Conservation (phyloP, 2,888 invertebrate species). For the Platycheirus albimanus region DNA sequence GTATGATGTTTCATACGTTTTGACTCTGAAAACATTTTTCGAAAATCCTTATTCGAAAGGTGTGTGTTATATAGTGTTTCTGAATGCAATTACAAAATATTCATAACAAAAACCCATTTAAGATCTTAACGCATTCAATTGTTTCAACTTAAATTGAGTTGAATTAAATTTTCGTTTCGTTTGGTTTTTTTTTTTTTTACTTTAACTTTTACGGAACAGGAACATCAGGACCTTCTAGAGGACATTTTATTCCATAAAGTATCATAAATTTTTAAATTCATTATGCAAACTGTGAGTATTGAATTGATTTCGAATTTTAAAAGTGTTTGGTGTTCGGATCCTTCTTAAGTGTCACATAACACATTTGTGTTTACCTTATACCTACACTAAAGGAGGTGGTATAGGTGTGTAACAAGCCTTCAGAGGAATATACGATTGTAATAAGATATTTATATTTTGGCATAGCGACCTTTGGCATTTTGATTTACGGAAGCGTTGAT, state of each 20-base stretch:
- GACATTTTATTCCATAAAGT: neutral
- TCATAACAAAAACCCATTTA: slow-evolving; percentile 53
- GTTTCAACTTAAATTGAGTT: slow-evolving; percentile 20
- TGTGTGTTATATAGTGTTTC: slow-evolving; percentile 48
- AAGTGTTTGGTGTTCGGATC: neutral
- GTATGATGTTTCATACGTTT: too few relatives aligned
- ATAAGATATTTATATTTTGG: slow-evolving; percentile 6
- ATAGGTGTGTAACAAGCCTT: neutral
- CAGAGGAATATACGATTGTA: slow-evolving; percentile 5
- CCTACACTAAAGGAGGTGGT: too few relatives aligned
- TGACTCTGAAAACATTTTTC: neutral
- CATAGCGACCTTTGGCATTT: slow-evolving; percentile 12
- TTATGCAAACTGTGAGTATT: slow-evolving; percentile 11
- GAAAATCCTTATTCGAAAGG: neutral
- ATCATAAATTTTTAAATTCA: slow-evolving; percentile 29
- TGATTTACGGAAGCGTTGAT: slow-evolving; percentile 21
- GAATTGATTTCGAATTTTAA: slow-evolving; percentile 23
- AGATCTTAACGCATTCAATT: slow-evolving; percentile 49
- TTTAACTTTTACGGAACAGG: too few relatives aligned
- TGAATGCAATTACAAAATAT: slow-evolving; percentile 62
- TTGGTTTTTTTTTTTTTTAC: too few relatives aligned
- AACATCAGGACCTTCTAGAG: too few relatives aligned
- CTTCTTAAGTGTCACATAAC: neutral
- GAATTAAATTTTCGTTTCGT: slow-evolving; percentile 21
- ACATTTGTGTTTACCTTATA: neutral